Evolutionary conservation across 2,113 vertebrate genomes (phyloP).

Genomic region (Poecile atricapillus): DNA sequence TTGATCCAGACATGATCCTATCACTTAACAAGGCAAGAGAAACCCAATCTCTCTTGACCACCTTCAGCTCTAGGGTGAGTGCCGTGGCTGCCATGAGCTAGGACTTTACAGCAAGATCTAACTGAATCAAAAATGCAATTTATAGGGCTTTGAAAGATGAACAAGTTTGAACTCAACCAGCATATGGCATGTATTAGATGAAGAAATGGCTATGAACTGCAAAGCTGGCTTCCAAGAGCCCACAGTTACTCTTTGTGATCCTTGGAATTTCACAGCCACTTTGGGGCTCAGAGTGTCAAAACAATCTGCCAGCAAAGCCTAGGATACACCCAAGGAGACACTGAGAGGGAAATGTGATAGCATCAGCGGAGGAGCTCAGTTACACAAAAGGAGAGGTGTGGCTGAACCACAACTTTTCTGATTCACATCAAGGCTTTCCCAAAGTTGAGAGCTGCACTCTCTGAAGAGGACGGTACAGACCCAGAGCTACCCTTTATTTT

Average conservation of each 20-base stretch:
- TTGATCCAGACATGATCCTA: background rate
- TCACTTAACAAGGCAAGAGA: background rate
- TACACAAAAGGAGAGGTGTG: constrained; percentile 54
- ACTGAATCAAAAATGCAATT: background rate
- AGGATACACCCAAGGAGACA: constrained; percentile 28
- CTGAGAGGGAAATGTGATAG: constrained; percentile 5
- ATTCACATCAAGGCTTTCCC: constrained; percentile 36
- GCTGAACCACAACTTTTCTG: constrained; percentile 33
- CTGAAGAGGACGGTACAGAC: background rate
- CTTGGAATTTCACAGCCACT: constrained; percentile 46
- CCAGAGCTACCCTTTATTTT: background rate
- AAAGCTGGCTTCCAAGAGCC: background rate
- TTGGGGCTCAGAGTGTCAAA: background rate
- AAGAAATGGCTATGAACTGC: constrained; percentile 6
- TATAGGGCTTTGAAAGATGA: background rate
- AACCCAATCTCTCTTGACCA: background rate
- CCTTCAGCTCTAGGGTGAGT: background rate
- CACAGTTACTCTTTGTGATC: background rate
- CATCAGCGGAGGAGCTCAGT: constrained; percentile 33
- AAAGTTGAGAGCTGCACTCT: background rate
- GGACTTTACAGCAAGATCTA: background rate
- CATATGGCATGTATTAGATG: background rate
- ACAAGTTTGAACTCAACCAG: background rate
- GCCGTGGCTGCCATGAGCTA: background rate
- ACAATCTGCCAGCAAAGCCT: background rate